Evolutionary conservation across 2,797 vertebrate genomes (phyloP).

Genomic region (Yasuhikotakia modesta): DNA sequence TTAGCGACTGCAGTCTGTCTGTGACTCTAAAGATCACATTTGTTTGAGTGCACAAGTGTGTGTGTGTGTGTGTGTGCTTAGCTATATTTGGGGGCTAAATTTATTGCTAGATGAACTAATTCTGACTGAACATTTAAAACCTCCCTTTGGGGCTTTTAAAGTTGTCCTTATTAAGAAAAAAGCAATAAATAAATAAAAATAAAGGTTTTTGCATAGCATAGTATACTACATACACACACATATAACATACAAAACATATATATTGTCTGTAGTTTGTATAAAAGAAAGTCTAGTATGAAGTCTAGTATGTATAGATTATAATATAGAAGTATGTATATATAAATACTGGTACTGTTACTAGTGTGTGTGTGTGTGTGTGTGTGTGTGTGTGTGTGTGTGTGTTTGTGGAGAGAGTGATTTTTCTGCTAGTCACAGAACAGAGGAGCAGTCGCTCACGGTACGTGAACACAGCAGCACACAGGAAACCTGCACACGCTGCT

Average conservation of each 20-base stretch:
- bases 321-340: too few relatives aligned
- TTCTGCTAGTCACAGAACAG: not conserved
- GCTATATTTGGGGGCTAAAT: not conserved
- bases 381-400: not conserved
- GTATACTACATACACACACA: too few relatives aligned
- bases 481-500: not conserved
- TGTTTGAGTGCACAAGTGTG: constrained; percentile 23
- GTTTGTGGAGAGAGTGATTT: not conserved
- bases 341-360: too few relatives aligned
- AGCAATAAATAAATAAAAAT: not conserved
- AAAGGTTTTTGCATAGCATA: too few relatives aligned
- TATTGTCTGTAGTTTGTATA: too few relatives aligned
- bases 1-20: constrained; percentile 74
- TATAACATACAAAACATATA: too few relatives aligned
- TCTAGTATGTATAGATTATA: too few relatives aligned
- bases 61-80: constrained; percentile 17
- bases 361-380: constrained; percentile 11
- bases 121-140: not conserved
- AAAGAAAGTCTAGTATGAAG: too few relatives aligned
- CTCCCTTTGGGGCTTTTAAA: not conserved
- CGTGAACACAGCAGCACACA: constrained; percentile 9
- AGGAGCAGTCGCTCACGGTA: not conserved
- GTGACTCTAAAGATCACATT: constrained; percentile 49
- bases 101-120: not conserved
- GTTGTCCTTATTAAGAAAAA: not conserved